These are phyloP conservation scores for Mobula birostris DNA, from an alignment of 2,113 vertebrate genomes.

Conservation along the genomic window DNA sequence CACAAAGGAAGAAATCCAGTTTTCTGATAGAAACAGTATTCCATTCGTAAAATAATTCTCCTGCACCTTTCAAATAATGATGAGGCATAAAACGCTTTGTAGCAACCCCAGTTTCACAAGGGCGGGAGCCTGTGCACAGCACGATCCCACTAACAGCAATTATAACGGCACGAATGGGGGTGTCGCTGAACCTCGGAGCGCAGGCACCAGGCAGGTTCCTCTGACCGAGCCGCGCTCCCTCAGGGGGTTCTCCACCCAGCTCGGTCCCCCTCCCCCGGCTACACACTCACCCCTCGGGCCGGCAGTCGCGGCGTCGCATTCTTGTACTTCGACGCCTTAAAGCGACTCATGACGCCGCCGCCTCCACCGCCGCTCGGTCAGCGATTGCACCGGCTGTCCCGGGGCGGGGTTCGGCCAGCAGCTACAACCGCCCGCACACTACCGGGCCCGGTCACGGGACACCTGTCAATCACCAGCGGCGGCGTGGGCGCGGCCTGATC, in stretches of 20 bases:
- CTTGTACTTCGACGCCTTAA: constrained; percentile 83
- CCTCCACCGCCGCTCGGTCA: not conserved
- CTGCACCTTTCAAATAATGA: too few species aligned
- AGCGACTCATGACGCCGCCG: constrained; percentile 67
- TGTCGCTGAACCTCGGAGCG: too few species aligned
- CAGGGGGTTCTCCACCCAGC: not conserved
- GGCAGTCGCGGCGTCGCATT: constrained; percentile 73
- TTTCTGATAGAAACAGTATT: not conserved
- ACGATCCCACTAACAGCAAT: too few species aligned
- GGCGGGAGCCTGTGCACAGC: too few species aligned
- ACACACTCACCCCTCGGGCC: constrained; percentile 71
- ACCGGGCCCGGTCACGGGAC: too few species aligned
- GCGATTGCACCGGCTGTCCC: constrained; percentile 22
- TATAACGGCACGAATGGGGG: too few species aligned
- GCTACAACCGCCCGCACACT: not conserved
- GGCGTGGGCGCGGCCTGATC: not conserved
- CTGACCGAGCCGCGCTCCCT: not conserved
- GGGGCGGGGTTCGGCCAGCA: not conserved
- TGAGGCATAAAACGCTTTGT: too few species aligned
- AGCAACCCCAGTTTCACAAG: too few species aligned
- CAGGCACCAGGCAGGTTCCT: too few species aligned
- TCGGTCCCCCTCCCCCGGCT: not conserved
- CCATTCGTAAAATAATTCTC: too few species aligned
- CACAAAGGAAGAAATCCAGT: not conserved
- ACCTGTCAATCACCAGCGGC: not conserved